Conservation (phyloP, 2,797 vertebrate genomes). For the Paratrypauchen microcephalus region DNA sequence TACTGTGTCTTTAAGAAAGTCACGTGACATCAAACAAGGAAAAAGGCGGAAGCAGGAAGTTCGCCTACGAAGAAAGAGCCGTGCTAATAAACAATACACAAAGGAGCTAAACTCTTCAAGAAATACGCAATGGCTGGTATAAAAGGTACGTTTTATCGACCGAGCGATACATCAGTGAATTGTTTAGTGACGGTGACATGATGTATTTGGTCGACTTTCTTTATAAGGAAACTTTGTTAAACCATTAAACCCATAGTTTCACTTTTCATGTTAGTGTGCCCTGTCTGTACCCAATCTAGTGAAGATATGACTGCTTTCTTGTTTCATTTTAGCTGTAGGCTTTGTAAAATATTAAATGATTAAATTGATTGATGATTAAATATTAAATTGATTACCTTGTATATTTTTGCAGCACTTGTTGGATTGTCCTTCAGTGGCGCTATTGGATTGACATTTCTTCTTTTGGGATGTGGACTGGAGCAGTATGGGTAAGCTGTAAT, state of each 20-base stretch:
- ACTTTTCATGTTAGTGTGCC: neutral
- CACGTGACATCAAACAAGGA: constrained; percentile 43
- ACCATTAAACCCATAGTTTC: constrained; percentile 1
- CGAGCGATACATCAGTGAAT: accelerated
- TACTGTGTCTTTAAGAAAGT: constrained; percentile 70
- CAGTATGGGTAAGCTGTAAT: constrained; percentile 83
- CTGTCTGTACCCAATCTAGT: accelerated
- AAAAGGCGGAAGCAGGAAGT: constrained; percentile 77
- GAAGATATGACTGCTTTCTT: neutral
- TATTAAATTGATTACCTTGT: too few species aligned
- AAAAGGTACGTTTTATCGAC: constrained; percentile 78
- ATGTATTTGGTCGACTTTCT: neutral
- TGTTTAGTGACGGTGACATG: neutral
- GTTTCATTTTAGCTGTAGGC: neutral
- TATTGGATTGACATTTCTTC: constrained; percentile 92
- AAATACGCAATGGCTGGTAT: constrained; percentile 73
- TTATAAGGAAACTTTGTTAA: constrained; percentile 22
- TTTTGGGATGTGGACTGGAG: constrained; percentile 91
- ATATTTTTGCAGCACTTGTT: constrained; percentile 83
- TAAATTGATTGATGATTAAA: too few species aligned
- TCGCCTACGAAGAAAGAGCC: constrained; percentile 17
- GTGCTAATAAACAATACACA: constrained; percentile 56
- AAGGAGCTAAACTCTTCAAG: constrained; percentile 36
- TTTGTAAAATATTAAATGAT: neutral
- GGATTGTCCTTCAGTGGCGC: constrained; percentile 92